Base-by-base conservation (phyloP, 2,113 vertebrate genomes). In the Ariopsis seemanni region DNA sequence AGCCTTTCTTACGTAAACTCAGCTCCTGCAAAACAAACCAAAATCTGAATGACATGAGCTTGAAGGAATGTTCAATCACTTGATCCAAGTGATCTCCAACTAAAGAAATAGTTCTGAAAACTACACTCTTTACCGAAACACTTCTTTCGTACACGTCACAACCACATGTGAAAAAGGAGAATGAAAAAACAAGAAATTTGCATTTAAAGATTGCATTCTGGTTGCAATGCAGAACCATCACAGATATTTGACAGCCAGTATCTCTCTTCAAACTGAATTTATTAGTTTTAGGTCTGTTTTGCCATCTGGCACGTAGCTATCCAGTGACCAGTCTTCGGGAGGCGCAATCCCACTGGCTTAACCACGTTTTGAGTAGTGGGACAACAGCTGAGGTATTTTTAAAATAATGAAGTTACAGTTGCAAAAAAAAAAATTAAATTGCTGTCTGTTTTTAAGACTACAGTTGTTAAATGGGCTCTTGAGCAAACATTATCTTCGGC, bases 1-100 rank as follows among this genome's bases (percentile, higher is more conserved):
- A 93, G 67, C 98, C 98, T 93, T 99, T 99, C 92, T 99, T 99
- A 93, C 98, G 96, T 82, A 99, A 95, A 82, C 98, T 99, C 91
- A 99, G 93, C 90, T 99, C 98, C 98, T 99, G 89, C 65, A 86
- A 84, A 86, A 34, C 0, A 14, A 14, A 34, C 27, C 71, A 4
- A 6, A 78, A 55, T 6, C 50, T n/a, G 2, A 53, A 12, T 17
- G 5, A 10, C 22, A 22, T 14, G 2, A 30, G 27, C 48, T 22
- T 30, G 30, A 30, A 30, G 30, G 30, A 30, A 71, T 67, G 18
- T 22, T 10, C n/a, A n/a, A 78, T 9, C 3, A 52, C 63, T 69
- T 69, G 30, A 0, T 30, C 30, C 30, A 30, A 30, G 30, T 30
- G 30, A 30, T 30, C 30, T 30, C 30, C 30, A 30, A 30, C 30